These are phyloP conservation scores for Pangasius macronema DNA, from an alignment of 2,797 vertebrate genomes.

Conservation along the genomic window DNA sequence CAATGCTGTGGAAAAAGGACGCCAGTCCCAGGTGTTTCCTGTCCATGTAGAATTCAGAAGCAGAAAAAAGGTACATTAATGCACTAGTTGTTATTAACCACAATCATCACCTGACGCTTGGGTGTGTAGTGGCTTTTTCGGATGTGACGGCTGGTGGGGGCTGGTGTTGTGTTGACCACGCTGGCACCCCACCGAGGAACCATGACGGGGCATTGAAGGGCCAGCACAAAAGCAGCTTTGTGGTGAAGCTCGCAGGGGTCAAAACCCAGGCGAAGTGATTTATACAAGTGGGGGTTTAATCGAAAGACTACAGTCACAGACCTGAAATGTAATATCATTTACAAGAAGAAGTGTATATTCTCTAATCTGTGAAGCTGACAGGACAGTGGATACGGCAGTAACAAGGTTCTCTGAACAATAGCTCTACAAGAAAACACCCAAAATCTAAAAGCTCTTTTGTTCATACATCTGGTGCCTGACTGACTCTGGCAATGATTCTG, in stretches of 20 bases:
- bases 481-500: background rate
- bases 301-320: constrained; percentile 41
- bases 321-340: constrained; percentile 50
- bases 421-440: background rate
- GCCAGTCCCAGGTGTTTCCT: constrained; percentile 42
- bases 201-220: constrained; percentile 50
- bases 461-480: background rate
- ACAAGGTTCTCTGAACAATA: constrained; percentile 1
- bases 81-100: background rate
- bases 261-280: constrained; percentile 41
- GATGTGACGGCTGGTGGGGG: constrained; percentile 22
- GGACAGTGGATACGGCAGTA: background rate
- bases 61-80: background rate
- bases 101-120: constrained; percentile 3
- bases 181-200: constrained; percentile 53
- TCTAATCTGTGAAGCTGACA: background rate
- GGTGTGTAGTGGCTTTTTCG: constrained; percentile 23
- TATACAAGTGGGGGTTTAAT: constrained; percentile 52
- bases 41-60: constrained; percentile 21
- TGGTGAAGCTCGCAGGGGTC: constrained; percentile 56
- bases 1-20: constrained; percentile 13
- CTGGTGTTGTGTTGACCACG: constrained; percentile 37
- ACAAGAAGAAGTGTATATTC: background rate
- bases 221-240: constrained; percentile 64
- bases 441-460: constrained; percentile 6